Evolutionary conservation across 2,888 invertebrate species (phyloP), one percentile per base, ranked within the genome.

Genomic region (Nebria brevicollis): DNA sequence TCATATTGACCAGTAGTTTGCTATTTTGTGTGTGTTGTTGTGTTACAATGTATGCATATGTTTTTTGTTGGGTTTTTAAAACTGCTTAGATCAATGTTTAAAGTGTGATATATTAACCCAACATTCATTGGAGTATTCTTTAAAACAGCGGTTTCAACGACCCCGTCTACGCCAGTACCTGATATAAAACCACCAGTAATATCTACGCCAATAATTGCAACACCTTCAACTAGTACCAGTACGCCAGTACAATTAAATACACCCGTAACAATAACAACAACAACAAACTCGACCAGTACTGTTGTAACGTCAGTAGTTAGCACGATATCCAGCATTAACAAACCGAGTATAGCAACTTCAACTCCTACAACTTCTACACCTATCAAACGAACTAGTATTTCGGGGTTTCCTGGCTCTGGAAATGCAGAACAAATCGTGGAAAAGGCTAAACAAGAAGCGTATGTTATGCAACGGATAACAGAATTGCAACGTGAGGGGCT

Each of bases 401-500:
- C 84, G 20, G 82, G 87, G 11, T 85, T 86, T 84, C 87, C 88
- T 84, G 87, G 87, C 84, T 87, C 88, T 84, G 88, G 87, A 84
- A 92, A 90, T 86, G 94, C 94, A 86, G 95, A 95, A 88, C 94
- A 95, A 88, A 95, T 96, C 86, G 95, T 95, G 26, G 95, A 96
- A 87, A 94, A 95, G 87, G 96, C 95, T 13, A 96, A 95, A 89
- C 96, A 96, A 92, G 98, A 99, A 91, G 98, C 98, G 54, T 95
- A 95, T 89, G 97, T 98, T 83, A 95, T 98, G 92, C 95, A 96
- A 87, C 93, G 98, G 88, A 95, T 98, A 87, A 93, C 94, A 41
- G 98, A 98, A 90, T 90, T 99, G 85, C 95, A 98, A 87, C 95
- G 96, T 87, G 96, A 97, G 87, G 99, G 98, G 64, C 91, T 98